These are phyloP conservation scores for Thamnaconus septentrionalis DNA, from an alignment of 2,113 vertebrate species.

Conservation along the genomic window DNA sequence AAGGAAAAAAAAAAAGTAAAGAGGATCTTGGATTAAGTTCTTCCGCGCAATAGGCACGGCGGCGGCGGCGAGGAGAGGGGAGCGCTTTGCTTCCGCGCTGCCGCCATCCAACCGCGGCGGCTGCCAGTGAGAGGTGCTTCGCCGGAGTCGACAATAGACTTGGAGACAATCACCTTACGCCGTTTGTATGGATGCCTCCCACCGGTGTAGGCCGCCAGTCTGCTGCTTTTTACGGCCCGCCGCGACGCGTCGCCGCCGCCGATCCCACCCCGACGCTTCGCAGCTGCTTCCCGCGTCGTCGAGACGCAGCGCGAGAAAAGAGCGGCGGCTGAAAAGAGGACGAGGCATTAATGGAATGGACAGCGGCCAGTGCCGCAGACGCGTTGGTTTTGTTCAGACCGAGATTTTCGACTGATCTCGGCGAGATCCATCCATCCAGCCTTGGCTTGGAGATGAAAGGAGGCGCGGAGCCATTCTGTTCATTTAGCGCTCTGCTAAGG, in stretches of 20 bases:
- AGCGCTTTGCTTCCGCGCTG: conserved; percentile 32
- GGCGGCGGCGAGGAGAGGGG: conserved; percentile 20
- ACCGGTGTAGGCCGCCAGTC: conserved; percentile 58
- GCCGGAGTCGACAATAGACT: conserved; percentile 61
- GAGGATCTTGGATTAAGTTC: conserved; percentile 79
- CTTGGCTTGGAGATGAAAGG: conserved; percentile 53
- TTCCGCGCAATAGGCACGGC: conserved; percentile 59
- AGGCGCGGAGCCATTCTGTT: conserved; percentile 32
- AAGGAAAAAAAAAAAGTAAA: conserved; percentile 73
- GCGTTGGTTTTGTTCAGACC: conserved; percentile 12
- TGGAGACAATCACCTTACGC: conserved; percentile 70
- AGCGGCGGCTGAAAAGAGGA: conserved; percentile 21
- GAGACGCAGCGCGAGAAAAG: conserved; percentile 42
- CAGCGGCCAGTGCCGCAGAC: conserved; percentile 49
- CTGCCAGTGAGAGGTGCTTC: conserved; percentile 62
- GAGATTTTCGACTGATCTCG: conserved; percentile 36
- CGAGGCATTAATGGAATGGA: conserved; percentile 60
- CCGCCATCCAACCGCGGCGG: conserved; percentile 43
- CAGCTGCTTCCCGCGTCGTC: conserved; percentile 51
- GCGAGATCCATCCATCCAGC: conserved; percentile 34
- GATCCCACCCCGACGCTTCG: conserved; percentile 58
- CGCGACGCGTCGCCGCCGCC: conserved; percentile 34
- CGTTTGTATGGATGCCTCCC: conserved; percentile 64
- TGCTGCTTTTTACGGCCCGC: conserved; percentile 29
- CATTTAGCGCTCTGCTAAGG: conserved; percentile 39